phyloP scores from a whole-genome alignment of 1,140 invertebrate genomes.

The Papilio xuthus region DNA sequence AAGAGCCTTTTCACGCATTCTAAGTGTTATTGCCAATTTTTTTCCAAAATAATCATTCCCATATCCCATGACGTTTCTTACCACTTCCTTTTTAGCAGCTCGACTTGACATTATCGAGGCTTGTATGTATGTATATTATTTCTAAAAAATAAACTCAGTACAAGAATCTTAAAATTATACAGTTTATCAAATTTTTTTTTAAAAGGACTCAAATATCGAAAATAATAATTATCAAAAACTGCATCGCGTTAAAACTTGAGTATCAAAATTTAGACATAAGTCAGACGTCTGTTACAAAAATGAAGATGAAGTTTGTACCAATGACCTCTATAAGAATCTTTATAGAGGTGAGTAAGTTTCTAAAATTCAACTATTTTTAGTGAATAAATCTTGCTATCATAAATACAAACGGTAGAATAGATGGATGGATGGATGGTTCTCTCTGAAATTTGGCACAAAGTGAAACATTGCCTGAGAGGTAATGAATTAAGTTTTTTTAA shows the following conservation, averaged over 20 bases:
- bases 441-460: too few relatives aligned
- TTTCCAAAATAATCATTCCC: background rate
- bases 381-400: too few relatives aligned
- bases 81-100: constrained; percentile 55
- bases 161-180: background rate
- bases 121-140: background rate
- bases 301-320: too few relatives aligned
- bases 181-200: background rate
- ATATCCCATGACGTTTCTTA: too few relatives aligned
- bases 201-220: background rate
- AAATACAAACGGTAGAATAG: too few relatives aligned
- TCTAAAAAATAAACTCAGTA: background rate
- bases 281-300: background rate
- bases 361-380: background rate
- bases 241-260: background rate
- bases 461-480: too few relatives aligned
- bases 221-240: constrained; percentile 9
- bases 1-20: background rate
- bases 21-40: background rate
- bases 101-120: constrained; percentile 45
- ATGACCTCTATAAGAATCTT: too few relatives aligned
- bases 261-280: background rate
- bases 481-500: too few relatives aligned
- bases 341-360: too few relatives aligned
- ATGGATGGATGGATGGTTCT: too few relatives aligned